A percentile compares a stretch with the other conserved stretches of the same genome.
These are phyloP conservation scores for Arvicola amphibius DNA, from an alignment of 2,797 vertebrate species.

Conservation along the genomic window DNA sequence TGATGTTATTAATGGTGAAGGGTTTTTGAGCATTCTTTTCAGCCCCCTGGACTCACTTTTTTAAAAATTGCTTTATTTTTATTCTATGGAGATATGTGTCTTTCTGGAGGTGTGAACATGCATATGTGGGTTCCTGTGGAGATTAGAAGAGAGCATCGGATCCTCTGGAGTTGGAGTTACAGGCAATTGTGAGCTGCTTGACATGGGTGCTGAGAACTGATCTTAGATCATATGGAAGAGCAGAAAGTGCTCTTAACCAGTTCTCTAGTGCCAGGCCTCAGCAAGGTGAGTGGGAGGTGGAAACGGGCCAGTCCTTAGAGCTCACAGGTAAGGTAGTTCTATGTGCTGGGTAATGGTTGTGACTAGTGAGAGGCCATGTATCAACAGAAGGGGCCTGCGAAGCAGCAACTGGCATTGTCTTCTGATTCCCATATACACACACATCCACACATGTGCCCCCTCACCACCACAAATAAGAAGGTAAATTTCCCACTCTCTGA, in stretches of 20 bases:
- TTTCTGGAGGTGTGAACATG: background rate
- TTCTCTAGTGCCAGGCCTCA: background rate
- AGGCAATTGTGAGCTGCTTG: background rate
- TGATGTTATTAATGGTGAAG: background rate
- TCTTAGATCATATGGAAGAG: background rate
- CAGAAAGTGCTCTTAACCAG: background rate
- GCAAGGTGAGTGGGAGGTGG: background rate
- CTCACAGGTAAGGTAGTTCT: background rate
- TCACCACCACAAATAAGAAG: background rate
- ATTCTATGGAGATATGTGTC: background rate
- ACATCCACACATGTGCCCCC: background rate
- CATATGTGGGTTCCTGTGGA: background rate
- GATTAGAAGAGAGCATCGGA: background rate
- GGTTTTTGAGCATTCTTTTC: background rate
- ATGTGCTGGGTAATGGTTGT: rapidly evolving
- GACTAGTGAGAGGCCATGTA: background rate
- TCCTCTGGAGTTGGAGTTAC: background rate
- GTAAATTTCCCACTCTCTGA: slow-evolving; percentile 21
- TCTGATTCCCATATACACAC: background rate
- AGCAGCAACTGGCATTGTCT: background rate
- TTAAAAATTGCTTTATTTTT: background rate
- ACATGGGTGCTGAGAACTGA: background rate
- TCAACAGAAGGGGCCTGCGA: background rate
- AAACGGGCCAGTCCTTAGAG: background rate
- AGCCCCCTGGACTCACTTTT: background rate